Evolutionary conservation across 2,888 invertebrate genomes (phyloP), one percentile per base, ranked within the genome.

Genomic region (Erannis defoliaria): DNA sequence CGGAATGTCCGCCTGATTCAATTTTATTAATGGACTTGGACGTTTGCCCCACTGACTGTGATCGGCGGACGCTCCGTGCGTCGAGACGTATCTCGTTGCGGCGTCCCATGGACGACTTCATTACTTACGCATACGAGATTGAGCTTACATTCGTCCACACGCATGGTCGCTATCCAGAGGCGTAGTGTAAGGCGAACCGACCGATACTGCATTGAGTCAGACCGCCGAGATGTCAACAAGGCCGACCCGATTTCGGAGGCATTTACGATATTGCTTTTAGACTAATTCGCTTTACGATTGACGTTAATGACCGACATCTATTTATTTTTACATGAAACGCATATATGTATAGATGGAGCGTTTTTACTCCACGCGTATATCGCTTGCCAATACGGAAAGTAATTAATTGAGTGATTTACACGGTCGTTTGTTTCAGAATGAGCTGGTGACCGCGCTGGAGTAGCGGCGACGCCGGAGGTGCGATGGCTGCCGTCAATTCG

Each of bases 401-500:
- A 63, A 61, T 67, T 64, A 67, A 70, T 70, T 68, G 65, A 67
- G 55, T 66, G 63, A 66, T 67, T 68, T 65, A 64, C 57, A 46
- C 58, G 43, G 68, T 75, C 64, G 53, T 72, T 90, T 89, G 86
- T 93, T 93, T 64, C 91, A 92, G 92, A 80, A 90, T 90, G 89
- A 75, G 71, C 71, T 81, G 84, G 82, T 86, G 81, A 54, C 35
- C 48, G 75, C 66, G 58, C 62, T 67, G 69, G 70, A 70, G 67
- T 67, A 51, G 70, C 73, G 74, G 77, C 76, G 81, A 85, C 76
- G 84, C 84, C 79, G 90, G 88, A 73, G 90, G 86, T 84, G 93
- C 91, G 90, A 95, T 95, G 95, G 94, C 94, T 81, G 94, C 94
- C 82, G 94, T 95, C 81, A 95, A 95, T 90, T 94, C 94, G 94